Conservation (phyloP, 2,888 invertebrate species). For the Matsumyia berberina region DNA sequence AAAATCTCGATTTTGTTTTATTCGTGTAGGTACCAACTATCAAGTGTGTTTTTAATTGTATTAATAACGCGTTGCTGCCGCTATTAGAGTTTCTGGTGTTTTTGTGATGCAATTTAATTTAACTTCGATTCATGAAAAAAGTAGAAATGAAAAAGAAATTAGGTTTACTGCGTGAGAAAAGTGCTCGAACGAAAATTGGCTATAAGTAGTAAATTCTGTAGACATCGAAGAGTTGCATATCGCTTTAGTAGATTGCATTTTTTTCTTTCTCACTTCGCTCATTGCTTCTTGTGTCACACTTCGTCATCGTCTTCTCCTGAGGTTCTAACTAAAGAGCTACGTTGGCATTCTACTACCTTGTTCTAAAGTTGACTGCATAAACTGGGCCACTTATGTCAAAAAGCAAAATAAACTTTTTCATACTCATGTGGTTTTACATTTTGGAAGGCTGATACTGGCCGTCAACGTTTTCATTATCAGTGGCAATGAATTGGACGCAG, state of each 20-base stretch:
- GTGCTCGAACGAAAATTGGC: neutral
- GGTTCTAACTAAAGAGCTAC: conserved; percentile 72
- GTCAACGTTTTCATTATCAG: conserved; percentile 30
- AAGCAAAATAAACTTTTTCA: conserved; percentile 65
- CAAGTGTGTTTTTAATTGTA: conserved; percentile 38
- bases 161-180: neutral
- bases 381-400: conserved; percentile 76
- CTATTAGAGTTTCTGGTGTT: neutral
- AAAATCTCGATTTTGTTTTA: conserved; percentile 23
- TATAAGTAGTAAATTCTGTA: neutral
- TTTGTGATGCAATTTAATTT: conserved; percentile 1
- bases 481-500: conserved; percentile 24
- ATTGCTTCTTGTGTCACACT: conserved; percentile 62
- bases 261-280: conserved; percentile 49
- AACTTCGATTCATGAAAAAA: neutral
- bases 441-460: conserved; percentile 37
- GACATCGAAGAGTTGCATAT: conserved; percentile 36
- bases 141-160: neutral
- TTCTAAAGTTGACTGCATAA: conserved; percentile 71
- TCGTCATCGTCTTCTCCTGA: conserved; percentile 58
- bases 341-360: conserved; percentile 73
- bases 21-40: conserved; percentile 46
- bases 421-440: conserved; percentile 44
- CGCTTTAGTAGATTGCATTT: conserved; percentile 52
- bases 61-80: conserved; percentile 18